These are phyloP conservation scores for Antheraea mylitta DNA, from an alignment of 1,140 invertebrate genomes.

Conservation along the genomic window DNA sequence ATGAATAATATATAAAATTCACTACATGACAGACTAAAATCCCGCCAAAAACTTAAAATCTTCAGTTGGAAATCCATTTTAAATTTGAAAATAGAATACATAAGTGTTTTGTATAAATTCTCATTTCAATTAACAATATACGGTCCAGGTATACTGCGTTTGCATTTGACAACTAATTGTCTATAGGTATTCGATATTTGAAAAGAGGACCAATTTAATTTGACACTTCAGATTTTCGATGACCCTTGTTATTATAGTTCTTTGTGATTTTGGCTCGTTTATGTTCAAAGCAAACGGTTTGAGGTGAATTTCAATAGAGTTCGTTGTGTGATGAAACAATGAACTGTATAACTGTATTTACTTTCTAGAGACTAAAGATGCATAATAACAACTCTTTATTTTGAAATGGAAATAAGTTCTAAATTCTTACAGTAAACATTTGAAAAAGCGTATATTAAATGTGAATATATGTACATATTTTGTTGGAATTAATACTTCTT, in stretches of 20 bases:
- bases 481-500: no score
- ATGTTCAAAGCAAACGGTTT: neutral
- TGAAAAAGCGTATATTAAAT: no score
- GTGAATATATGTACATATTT: no score
- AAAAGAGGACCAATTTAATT: constrained; percentile 3
- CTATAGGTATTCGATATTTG: constrained; percentile 26
- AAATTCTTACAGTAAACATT: neutral
- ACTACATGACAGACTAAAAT: no score
- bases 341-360: neutral
- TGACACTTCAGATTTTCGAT: constrained; percentile 4
- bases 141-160: constrained; percentile 32
- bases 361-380: neutral
- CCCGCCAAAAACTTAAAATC: no score
- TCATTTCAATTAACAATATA: constrained; percentile 63
- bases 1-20: no score
- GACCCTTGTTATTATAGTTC: neutral
- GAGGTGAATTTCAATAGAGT: neutral
- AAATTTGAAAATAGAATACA: constrained; percentile 47
- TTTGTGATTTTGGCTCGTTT: neutral
- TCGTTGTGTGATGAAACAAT: neutral
- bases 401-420: neutral
- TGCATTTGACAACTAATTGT: constrained; percentile 53
- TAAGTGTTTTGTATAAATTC: constrained; percentile 43
- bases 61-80: constrained; percentile 13
- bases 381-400: neutral